Evolutionary conservation across 2,113 vertebrate genomes (phyloP), one percentile per base, ranked within the genome.

Genomic region (Oreotrochilus melanogaster): DNA sequence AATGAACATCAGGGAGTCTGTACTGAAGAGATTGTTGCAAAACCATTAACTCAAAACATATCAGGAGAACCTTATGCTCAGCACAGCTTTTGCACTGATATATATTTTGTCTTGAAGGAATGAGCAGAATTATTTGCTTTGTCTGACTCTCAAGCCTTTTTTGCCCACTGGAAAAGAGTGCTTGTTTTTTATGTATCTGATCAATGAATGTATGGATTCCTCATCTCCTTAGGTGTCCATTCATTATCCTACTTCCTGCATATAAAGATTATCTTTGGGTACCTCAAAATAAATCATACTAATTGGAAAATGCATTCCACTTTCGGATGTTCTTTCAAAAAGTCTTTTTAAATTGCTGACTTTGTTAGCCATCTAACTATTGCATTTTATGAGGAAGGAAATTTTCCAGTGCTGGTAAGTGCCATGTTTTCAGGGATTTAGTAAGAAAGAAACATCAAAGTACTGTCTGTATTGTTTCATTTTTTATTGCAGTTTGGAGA

Each of bases 51-150:
- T 16, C 94, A 79, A 96, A 87, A 90, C 94, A 78, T 64, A 96
- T 88, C 95, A 90, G 79, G 78, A 85, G 82, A 95, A 93, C 87
- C 83, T 78, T 80, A 69, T 93, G 76, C 96, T 96, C 86, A 92
- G 72, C 56, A 51, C 30, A 86, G 73, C 86, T 74, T 94, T 83
- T 78, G 71, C 60, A 92, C 75, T 95, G 81, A 97, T 97, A 96
- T 97, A 56, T 80, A 95, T 92, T 96, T 96, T 91, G 78, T 88
- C 79, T 84, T 90, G 43, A 91, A 94, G 94, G 97, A 98, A 98
- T 97, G 95, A 94, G 81, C 97, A 95, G 93, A 98, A 98, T 97
- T 98, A 92, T 98, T 98, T 98, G 95, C 91, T 95, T 95, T 97
- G 96, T 98, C 97, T 98, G 93, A 83, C 72, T 96, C 54, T 69